phyloP scores from a whole-genome alignment of 2,113 vertebrate genomes.

The Symphodus melops region DNA sequence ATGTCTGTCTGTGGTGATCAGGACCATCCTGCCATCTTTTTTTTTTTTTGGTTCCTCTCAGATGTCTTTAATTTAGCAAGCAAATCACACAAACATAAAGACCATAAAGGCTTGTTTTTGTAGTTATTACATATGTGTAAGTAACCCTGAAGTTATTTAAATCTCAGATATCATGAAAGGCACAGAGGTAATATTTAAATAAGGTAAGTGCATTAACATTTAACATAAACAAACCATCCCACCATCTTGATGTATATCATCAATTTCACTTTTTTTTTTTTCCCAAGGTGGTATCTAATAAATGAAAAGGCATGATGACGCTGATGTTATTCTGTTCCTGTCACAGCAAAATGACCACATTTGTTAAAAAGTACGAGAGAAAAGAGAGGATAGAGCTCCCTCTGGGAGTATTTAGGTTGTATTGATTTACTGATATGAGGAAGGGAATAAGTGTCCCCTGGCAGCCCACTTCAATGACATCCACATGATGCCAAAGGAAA shows the following conservation, averaged over 20 bases:
- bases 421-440: conserved; percentile 58
- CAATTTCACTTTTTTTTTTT: conserved; percentile 6
- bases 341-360: conserved; percentile 19
- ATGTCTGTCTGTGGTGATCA: background rate
- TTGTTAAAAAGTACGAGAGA: conserved; percentile 21
- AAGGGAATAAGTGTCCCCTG: conserved; percentile 50
- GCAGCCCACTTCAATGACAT: conserved; percentile 46
- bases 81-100: too few relatives aligned
- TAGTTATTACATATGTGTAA: too few relatives aligned
- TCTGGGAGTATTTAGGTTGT: conserved; percentile 40
- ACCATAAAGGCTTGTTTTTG: too few relatives aligned
- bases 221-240: too few relatives aligned
- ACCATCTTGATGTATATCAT: conserved; percentile 7
- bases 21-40: background rate
- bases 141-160: too few relatives aligned
- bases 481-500: conserved; percentile 34
- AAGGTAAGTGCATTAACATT: too few relatives aligned
- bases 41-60: too few relatives aligned
- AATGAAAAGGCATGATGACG: conserved; percentile 22
- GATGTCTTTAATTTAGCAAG: too few relatives aligned
- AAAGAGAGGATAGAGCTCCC: conserved; percentile 18
- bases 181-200: too few relatives aligned
- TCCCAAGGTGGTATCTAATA: conserved; percentile 42
- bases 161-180: too few relatives aligned
- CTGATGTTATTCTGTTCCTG: conserved; percentile 38